phyloP scores from a whole-genome alignment of 2,797 vertebrate species.

The Alauda arvensis region DNA sequence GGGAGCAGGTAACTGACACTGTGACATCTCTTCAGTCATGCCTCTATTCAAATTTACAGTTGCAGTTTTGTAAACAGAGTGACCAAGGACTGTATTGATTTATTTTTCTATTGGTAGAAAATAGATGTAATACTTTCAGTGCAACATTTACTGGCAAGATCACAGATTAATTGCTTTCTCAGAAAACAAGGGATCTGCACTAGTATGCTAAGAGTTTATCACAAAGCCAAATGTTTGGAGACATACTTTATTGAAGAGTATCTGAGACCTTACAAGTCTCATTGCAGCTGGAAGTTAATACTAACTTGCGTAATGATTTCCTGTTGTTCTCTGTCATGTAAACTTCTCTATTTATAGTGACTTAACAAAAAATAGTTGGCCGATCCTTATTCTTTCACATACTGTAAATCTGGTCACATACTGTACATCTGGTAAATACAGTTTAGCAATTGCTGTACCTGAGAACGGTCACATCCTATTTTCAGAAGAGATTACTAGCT shows the following conservation, averaged over 20 bases:
- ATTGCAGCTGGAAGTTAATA: not conserved
- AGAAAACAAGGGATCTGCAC: not conserved
- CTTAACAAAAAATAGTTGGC: conserved; percentile 8
- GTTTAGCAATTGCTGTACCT: not conserved
- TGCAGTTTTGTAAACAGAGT: not conserved
- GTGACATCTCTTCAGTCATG: not conserved
- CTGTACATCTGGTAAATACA: not conserved
- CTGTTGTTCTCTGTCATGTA: not conserved
- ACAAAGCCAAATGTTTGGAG: not conserved
- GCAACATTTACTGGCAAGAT: not conserved
- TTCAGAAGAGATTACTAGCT: not conserved
- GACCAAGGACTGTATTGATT: not conserved
- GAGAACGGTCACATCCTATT: not conserved
- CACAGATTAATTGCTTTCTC: not conserved
- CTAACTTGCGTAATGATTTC: conserved; percentile 23
- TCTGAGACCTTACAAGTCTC: not conserved
- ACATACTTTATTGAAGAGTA: not conserved
- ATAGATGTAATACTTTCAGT: not conserved
- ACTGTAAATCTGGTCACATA: not conserved
- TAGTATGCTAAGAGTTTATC: not conserved
- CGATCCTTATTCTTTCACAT: not conserved
- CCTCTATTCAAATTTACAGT: not conserved
- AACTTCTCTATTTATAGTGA: conserved; percentile 46
- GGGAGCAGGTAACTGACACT: not conserved
- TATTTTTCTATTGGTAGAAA: not conserved